phyloP scores from a whole-genome alignment of 1,140 invertebrate genomes.

The Helicorthomorpha holstii region DNA sequence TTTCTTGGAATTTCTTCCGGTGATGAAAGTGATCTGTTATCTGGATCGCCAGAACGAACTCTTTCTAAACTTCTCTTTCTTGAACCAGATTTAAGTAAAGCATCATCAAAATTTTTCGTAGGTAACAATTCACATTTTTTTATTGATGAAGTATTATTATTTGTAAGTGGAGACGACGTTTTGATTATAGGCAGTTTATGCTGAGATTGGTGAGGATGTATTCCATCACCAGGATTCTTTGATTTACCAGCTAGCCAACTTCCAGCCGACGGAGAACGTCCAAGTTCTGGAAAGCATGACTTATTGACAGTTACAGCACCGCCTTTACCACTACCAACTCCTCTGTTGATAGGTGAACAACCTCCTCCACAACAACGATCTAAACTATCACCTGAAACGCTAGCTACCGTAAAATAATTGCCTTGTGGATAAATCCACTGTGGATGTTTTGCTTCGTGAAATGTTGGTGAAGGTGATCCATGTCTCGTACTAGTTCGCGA shows the following conservation, averaged over 20 bases:
- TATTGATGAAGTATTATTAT: no score
- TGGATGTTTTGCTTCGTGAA: constrained; percentile 7
- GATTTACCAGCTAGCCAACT: constrained; percentile 4
- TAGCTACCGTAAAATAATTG: not conserved
- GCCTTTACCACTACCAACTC: not conserved
- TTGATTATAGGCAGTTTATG: no score
- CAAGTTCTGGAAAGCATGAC: constrained; percentile 7
- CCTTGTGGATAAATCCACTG: constrained; percentile 32
- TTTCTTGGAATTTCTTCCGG: constrained; percentile 8
- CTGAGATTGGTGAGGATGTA: no score
- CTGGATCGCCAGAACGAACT: not conserved
- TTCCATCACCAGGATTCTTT: no score
- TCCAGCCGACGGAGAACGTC: constrained; percentile 4
- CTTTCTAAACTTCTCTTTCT: constrained; percentile 3
- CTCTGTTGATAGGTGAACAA: constrained; percentile 1
- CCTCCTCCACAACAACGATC: constrained; percentile 1
- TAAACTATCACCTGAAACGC: constrained; percentile 6
- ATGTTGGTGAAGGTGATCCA: constrained; percentile 41
- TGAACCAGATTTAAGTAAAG: constrained; percentile 4
- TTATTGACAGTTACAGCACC: not conserved
- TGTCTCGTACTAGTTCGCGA: constrained; percentile 40
- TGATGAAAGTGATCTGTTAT: constrained; percentile 2
- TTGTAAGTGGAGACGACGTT: no score
- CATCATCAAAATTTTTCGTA: no score
- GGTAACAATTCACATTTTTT: no score